Percentiles rank a stretch among this genome's conserved stretches.
Conservation (phyloP, 1,140 invertebrate genomes). For the Caenorhabditis tropicalis region DNA sequence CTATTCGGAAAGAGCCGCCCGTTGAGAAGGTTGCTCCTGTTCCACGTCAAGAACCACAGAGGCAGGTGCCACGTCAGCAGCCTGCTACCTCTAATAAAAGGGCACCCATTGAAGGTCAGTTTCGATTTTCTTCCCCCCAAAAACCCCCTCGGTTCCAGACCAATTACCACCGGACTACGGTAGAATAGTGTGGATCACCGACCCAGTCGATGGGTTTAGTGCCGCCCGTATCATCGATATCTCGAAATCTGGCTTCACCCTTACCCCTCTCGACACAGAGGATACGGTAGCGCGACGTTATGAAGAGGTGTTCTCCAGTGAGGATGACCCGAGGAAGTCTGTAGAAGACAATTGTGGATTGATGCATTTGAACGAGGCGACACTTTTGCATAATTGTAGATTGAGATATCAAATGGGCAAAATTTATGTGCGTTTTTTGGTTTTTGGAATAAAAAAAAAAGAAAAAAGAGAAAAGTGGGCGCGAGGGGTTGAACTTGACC, state of each 20-base stretch:
- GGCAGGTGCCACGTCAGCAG: not conserved
- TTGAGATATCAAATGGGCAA: constrained; percentile 89
- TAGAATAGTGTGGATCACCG: not conserved
- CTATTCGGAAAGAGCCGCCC: too few species aligned
- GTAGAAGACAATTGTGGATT: constrained; percentile 96
- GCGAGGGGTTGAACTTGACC: too few species aligned
- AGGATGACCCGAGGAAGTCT: constrained; percentile 82
- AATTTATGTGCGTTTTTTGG: constrained; percentile 86
- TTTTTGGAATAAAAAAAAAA: not conserved
- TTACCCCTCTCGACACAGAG: not conserved
- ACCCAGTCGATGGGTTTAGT: not conserved
- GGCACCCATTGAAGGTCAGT: too few species aligned
- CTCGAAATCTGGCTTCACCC: not conserved
- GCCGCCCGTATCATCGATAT: not conserved
- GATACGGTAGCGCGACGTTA: constrained; percentile 72
- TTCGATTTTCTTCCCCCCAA: too few species aligned
- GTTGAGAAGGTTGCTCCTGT: too few species aligned
- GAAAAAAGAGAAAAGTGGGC: not conserved
- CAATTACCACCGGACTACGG: not conserved
- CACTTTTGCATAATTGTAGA: constrained; percentile 89
- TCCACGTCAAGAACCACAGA: too few species aligned
- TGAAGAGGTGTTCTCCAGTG: constrained; percentile 87
- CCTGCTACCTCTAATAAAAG: too few species aligned
- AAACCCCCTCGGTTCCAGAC: not conserved
- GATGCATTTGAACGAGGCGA: constrained; percentile 97